Base-by-base conservation (phyloP, 1,140 invertebrate species). In the Chrysomallon squamiferum region DNA sequence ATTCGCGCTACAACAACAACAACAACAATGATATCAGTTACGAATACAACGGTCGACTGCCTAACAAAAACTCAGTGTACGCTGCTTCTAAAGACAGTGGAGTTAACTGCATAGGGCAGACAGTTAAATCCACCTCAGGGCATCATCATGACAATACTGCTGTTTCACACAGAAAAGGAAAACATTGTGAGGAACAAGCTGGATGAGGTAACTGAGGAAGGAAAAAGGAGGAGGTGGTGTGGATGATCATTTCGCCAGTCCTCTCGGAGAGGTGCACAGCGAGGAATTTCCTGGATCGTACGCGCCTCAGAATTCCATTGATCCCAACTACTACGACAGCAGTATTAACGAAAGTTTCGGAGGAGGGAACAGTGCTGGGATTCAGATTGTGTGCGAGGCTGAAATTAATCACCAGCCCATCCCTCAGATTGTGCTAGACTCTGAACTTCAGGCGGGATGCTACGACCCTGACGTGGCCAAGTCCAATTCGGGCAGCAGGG, bases 41-140 rank as follows among this genome's bases (percentile, higher is more conserved):
- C 45, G 79, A 82, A 59, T 79, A 81, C 52, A 74, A 76, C 25
- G 77, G 79, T n/a, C 72, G 75, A 49, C 59, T 82, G 47, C 75
- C 76, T 0, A 76, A 73, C 38, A 82, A 81, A 73, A 72, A 80
- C 54, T 76, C 77, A 15, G 56, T 67, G 22, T 56, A 69, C 29
- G 75, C 68, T 15, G 69, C 70, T 38, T 82, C 80, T 20, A 62
- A 75, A 13, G 77, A 80, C 45, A 81, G 79, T 73, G 80, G 80
- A 4, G 80, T 82, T 0, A 82, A 82, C 65, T 80, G 79, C 69
- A 60, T 82, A 0, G 80, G 80, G n/a, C 52, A 79, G 20, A 18
- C 29, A 18, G 22, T 50, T 1, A 47, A 32, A 62, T 15, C 15
- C 27, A 30, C 6, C 47, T 25, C 18, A 43, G 20, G 38, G 25